Conservation (phyloP, 2,113 vertebrate genomes). For the Elephas maximus region DNA sequence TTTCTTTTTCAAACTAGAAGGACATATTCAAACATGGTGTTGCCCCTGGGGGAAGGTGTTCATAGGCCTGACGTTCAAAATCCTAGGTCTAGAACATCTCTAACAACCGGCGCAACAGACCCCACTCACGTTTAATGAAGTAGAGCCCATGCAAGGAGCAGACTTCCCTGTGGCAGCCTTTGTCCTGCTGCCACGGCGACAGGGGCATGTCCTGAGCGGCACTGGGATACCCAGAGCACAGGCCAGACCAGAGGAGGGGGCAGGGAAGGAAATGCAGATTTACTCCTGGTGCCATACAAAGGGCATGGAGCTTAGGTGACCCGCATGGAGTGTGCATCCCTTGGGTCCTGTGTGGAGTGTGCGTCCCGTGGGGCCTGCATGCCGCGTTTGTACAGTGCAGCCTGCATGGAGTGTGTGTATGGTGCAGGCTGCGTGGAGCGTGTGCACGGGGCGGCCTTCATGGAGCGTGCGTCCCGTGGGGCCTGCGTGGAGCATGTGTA, state of each 20-base stretch:
- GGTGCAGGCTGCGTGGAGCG: too few species aligned
- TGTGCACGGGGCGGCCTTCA: too few species aligned
- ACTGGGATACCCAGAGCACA: not conserved
- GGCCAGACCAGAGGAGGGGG: not conserved
- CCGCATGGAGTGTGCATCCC: too few species aligned
- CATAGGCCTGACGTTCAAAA: not conserved
- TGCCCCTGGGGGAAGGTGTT: not conserved
- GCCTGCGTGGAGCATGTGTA: not conserved
- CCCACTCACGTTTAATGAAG: not conserved
- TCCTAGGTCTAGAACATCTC: not conserved
- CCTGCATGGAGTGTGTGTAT: too few species aligned
- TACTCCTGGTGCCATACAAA: not conserved
- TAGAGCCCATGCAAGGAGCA: not conserved
- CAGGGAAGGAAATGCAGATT: not conserved
- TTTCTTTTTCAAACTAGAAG: not conserved
- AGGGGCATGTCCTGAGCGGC: not conserved
- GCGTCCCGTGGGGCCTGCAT: too few species aligned
- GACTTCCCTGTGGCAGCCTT: not conserved
- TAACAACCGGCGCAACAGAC: not conserved
- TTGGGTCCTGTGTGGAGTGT: too few species aligned
- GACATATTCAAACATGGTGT: too few species aligned
- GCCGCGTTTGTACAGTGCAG: too few species aligned
- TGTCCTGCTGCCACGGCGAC: too few species aligned
- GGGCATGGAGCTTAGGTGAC: too few species aligned
- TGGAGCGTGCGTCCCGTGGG: not conserved